Evolutionary conservation across 2,888 invertebrate species (phyloP).

Genomic region (Platerodrilus igneus): DNA sequence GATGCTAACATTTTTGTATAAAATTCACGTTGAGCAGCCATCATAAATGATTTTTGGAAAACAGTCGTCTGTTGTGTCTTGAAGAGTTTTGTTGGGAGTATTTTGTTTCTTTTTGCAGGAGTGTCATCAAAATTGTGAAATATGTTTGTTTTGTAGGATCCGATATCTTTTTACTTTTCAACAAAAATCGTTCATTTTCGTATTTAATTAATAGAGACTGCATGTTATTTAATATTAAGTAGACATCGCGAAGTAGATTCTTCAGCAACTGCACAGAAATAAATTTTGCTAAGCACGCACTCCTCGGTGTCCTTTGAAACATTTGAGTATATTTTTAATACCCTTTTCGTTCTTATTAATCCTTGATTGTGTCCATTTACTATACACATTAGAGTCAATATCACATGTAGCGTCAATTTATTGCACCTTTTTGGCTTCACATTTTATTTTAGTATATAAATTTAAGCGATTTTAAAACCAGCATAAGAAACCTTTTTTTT

Average conservation of each 20-base stretch:
- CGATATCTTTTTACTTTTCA: conserved; percentile 12
- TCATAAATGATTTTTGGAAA: conserved; percentile 20
- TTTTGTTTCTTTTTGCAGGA: conserved; percentile 10
- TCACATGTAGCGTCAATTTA: conserved; percentile 12
- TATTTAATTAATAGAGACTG: too few species aligned
- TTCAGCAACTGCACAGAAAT: conserved; percentile 7
- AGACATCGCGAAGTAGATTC: conserved; percentile 8
- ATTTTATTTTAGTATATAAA: too few species aligned
- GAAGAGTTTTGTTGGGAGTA: conserved; percentile 16
- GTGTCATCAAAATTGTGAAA: conserved; percentile 15
- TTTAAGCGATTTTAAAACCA: too few species aligned
- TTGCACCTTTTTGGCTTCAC: too few species aligned
- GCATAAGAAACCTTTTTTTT: too few species aligned
- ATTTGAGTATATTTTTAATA: conserved; percentile 23
- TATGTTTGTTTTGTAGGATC: conserved; percentile 11
- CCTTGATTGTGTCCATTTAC: conserved; percentile 27
- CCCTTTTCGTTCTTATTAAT: conserved; percentile 27
- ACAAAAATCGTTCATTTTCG: conserved; percentile 18
- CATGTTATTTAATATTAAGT: conserved; percentile 8
- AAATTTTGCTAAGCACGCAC: conserved; percentile 19
- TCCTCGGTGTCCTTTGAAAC: conserved; percentile 16
- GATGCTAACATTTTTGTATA: conserved; percentile 10
- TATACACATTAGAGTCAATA: conserved; percentile 22
- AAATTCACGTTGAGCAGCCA: conserved; percentile 21
- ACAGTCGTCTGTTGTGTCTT: conserved; percentile 16